Evolutionary conservation across 2,113 vertebrate species (phyloP), one percentile per base, ranked within the genome.

Genomic region (Australoheros scitulus): DNA sequence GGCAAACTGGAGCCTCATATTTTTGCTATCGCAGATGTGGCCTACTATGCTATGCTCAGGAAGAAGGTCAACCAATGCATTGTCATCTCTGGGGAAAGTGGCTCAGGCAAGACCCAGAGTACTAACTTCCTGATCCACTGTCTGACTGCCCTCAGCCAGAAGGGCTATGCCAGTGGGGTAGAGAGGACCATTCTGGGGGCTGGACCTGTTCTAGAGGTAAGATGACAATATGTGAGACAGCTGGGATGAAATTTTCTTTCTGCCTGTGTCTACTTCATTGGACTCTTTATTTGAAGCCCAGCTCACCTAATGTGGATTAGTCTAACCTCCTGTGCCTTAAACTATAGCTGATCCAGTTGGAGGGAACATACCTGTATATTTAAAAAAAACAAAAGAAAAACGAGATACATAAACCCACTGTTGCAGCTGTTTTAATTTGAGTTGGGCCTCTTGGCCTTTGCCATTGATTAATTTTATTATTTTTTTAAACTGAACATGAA

Each of bases 121-220:
- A 99, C 98, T 91, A 99, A 99, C 94, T 99, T 99, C 90, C 95
- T 99, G 89, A 99, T 99, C 94, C 98, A 99, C 95, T 99, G 98
- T 91, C 94, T 99, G 87, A 99, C 98, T 0, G 98, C 98, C 0
- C 96, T 99, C 83, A 99, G 98, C 95, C 98, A 99, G 95, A 99
- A 99, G 87, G 98, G 98, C 83, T 97, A 99, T 1, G 98, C 98
- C 68, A 99, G 98, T 0, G 98, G 98, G 1, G 98, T 99, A 24
- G 98, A 99, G 93, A 96, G 98, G 89, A 99, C 98, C 89, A 99
- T 99, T 86, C 95, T 99, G 81, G 98, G 98, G 9, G 98, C 98
- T 1, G 98, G 98, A 87, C 98, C 98, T 0, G 98, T 99, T 20
- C 95, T 99, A n/a, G 98, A 99, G 98, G 98, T 99, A 96, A 92